These are phyloP conservation scores for Glyphotaelius pellucidus DNA, from an alignment of 2,888 invertebrate species.

Conservation along the genomic window DNA sequence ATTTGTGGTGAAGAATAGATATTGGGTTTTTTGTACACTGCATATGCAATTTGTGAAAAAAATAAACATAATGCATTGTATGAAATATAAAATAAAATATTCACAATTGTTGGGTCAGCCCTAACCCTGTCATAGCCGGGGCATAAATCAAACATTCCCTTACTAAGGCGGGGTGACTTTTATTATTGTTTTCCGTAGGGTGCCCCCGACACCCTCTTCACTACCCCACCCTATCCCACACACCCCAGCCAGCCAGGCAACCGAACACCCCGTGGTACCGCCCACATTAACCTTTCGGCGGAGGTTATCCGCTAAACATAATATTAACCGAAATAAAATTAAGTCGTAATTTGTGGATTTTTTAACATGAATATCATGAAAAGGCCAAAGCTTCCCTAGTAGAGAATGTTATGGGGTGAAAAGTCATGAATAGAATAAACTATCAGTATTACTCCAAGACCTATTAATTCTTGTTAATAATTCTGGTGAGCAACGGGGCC, in stretches of 20 bases:
- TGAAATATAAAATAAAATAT: too few relatives aligned
- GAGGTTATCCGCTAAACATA: neutral
- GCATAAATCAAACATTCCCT: slow-evolving; percentile 64
- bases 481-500: too few relatives aligned
- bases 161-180: slow-evolving; percentile 59
- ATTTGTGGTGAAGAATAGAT: too few relatives aligned
- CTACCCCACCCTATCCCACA: neutral
- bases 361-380: neutral
- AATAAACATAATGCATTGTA: too few relatives aligned
- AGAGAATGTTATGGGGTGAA: neutral
- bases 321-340: neutral
- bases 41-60: too few relatives aligned
- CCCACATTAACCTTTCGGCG: slow-evolving; percentile 12
- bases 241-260: neutral
- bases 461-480: too few relatives aligned
- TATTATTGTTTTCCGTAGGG: slow-evolving; percentile 63
- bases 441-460: too few relatives aligned
- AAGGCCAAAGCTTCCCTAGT: neutral
- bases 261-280: neutral
- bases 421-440: neutral
- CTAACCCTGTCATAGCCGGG: slow-evolving; percentile 16
- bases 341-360: neutral
- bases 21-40: too few relatives aligned
- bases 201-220: neutral
- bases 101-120: neutral